Evolutionary conservation across 2,888 invertebrate species (phyloP), one percentile per base, ranked within the genome.

Genomic region (Drosophila planitibia): DNA sequence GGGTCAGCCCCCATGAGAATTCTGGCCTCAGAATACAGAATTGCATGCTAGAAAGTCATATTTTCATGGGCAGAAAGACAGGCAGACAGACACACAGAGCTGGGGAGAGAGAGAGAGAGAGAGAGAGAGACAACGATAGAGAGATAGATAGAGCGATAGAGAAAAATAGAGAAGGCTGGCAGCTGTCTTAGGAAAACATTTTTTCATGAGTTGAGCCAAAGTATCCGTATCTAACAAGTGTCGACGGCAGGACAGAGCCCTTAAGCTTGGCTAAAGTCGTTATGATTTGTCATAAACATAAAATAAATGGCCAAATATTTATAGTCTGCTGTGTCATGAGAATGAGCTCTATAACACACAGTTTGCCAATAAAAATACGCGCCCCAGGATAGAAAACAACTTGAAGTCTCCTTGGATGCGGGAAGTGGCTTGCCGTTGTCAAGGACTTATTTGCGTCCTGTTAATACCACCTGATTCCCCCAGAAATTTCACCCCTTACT

Each of bases 301-400:
- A 89, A 89, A 89, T 89, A 89, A 89, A 89, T 85, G 89, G 86
- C 89, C 81, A 89, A 89, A 89, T 89, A 89, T 89, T 89, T 89
- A 89, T 89, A 72, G 84, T 76, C 74, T 85, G 74, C 81, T 82
- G 82, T 81, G 82, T 83, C 78, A 75, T 75, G 73, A 71, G 74
- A 68, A 75, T 57, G n/a, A 37, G 19, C 73, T 73, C 49, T 39
- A 52, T 32, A 52, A 49, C 62, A 47, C 52, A 33, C 35, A 63
- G 52, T 60, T 30, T 35, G 79, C 76, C 79, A 79, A 79, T 79
- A 79, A 79, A 79, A 76, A 76, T 72, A 70, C 66, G 57, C 57
- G 76, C 79, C 73, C 61, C 61, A 61, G 76, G 79, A 63, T 73
- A 66, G 60, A 37, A 75, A 72, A 66, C 39, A 79, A 63, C 69